Percentiles rank a stretch among this genome's conserved stretches.
These are phyloP conservation scores for Shargacucullia verbasci DNA, from an alignment of 2,888 invertebrate species.

Conservation along the genomic window DNA sequence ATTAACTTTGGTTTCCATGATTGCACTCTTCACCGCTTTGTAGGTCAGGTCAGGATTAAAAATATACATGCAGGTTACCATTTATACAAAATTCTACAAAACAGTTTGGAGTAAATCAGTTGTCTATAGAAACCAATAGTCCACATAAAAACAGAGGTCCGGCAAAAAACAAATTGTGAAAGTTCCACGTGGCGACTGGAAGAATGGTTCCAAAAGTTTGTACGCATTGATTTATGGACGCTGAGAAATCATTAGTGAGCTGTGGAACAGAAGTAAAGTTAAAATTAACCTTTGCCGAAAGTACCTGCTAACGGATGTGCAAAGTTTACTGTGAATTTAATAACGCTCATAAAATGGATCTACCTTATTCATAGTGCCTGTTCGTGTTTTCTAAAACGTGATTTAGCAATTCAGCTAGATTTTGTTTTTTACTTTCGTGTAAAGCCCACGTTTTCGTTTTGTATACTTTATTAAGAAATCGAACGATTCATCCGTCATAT, in stretches of 20 bases:
- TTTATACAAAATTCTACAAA: constrained; percentile 6
- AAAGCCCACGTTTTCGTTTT: too few relatives aligned
- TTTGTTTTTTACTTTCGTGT: too few relatives aligned
- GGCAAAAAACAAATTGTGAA: constrained; percentile 54
- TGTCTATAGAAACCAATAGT: constrained; percentile 21
- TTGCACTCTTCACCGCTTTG: too few relatives aligned
- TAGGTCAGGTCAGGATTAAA: too few relatives aligned
- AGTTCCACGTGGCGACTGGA: constrained; percentile 59
- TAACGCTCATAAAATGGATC: constrained; percentile 47
- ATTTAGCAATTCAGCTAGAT: background rate
- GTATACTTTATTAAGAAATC: too few relatives aligned
- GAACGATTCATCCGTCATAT: too few relatives aligned
- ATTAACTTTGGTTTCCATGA: too few relatives aligned
- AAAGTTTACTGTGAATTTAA: constrained; percentile 55
- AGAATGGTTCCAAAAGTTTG: constrained; percentile 63
- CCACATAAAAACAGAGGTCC: constrained; percentile 42
- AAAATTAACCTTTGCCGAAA: constrained; percentile 64
- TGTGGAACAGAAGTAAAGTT: constrained; percentile 67
- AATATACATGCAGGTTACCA: too few relatives aligned
- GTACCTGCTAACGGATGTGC: constrained; percentile 56
- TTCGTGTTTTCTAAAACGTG: constrained; percentile 3
- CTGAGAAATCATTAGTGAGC: constrained; percentile 69
- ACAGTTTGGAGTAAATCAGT: constrained; percentile 20
- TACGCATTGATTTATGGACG: constrained; percentile 70
- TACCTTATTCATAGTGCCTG: constrained; percentile 20